phyloP scores from a whole-genome alignment of 2,113 vertebrate genomes.

The Toxotes chatareus region DNA sequence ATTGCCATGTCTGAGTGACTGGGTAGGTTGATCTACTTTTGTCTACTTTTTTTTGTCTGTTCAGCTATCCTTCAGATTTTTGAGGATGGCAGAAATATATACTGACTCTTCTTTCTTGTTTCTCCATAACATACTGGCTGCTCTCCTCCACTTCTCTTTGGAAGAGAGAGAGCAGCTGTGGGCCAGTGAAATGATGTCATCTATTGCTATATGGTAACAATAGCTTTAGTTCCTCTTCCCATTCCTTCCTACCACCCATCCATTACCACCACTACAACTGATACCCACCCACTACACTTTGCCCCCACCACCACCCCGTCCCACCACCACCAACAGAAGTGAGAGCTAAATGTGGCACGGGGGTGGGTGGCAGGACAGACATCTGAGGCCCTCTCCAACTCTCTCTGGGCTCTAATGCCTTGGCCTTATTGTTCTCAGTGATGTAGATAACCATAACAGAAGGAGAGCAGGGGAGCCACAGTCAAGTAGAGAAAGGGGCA shows the following conservation, averaged over 20 bases:
- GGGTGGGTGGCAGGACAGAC: conserved; percentile 40
- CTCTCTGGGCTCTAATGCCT: conserved; percentile 45
- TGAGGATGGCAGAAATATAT: background rate
- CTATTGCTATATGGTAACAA: conserved; percentile 57
- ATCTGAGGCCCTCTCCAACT: conserved; percentile 58
- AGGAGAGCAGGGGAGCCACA: conserved; percentile 52
- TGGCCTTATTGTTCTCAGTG: conserved; percentile 62
- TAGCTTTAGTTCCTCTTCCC: conserved; percentile 44
- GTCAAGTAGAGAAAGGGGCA: conserved; percentile 35
- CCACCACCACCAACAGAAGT: conserved; percentile 31
- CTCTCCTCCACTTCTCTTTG: background rate
- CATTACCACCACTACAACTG: conserved; percentile 27
- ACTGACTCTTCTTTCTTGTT: background rate
- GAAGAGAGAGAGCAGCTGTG: conserved; percentile 18
- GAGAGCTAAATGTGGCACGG: conserved; percentile 49
- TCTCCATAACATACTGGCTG: conserved; percentile 5
- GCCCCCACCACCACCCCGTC: conserved; percentile 23
- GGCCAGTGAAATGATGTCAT: conserved; percentile 38
- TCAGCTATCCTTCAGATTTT: background rate
- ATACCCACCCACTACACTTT: background rate
- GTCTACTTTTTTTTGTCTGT: background rate
- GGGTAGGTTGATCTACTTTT: conserved; percentile 9
- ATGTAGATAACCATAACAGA: conserved; percentile 71
- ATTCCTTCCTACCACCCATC: background rate
- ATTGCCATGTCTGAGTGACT: background rate